Percentiles rank a stretch among this genome's conserved stretches.
Conservation (phyloP, 2,797 vertebrate species). For the Liasis olivaceus region DNA sequence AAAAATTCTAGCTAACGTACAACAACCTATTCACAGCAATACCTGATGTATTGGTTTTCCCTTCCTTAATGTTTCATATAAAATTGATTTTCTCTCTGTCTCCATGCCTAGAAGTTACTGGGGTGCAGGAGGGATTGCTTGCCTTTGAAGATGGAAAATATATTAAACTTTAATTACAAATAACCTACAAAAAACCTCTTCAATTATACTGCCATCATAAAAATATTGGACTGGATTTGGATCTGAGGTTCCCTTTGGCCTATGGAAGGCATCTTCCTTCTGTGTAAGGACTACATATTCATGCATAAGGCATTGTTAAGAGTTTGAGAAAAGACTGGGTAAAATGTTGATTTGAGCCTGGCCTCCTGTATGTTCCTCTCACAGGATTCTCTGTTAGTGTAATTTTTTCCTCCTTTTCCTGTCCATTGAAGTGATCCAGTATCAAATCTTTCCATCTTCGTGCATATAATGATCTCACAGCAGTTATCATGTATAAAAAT, state of each 20-base stretch:
- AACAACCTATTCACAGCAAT: background rate
- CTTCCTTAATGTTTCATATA: background rate
- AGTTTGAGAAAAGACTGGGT: background rate
- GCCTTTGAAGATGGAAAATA: background rate
- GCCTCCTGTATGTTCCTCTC: background rate
- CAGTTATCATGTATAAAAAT: too few relatives aligned
- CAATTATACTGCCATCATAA: background rate
- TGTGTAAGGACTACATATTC: background rate
- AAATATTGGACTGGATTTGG: background rate
- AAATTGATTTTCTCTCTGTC: background rate
- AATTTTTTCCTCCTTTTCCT: background rate
- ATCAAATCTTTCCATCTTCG: too few relatives aligned
- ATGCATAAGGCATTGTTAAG: background rate
- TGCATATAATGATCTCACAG: too few relatives aligned
- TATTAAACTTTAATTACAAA: background rate
- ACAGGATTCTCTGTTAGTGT: background rate
- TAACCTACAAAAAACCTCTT: background rate
- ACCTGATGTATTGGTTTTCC: background rate
- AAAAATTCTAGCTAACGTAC: background rate
- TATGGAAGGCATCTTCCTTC: background rate
- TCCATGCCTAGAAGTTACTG: background rate
- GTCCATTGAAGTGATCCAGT: background rate
- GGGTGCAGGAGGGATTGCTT: background rate
- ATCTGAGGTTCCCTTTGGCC: background rate
- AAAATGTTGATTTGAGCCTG: background rate